Base-by-base conservation (phyloP, 2,113 vertebrate genomes). In the Corythoichthys intestinalis region DNA sequence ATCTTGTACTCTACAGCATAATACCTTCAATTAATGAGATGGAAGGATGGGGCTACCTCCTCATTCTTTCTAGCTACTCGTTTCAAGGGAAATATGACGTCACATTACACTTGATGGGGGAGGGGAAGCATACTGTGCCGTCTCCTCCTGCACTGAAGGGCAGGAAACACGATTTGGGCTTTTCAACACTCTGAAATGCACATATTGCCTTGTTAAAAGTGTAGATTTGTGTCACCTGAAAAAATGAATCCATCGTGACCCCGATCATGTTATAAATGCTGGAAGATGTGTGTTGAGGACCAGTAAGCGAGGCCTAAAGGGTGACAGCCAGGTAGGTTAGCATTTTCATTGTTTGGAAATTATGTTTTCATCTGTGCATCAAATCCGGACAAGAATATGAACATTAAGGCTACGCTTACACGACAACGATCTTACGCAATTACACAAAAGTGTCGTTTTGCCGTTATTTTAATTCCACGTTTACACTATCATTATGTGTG, bases 21-120 rank as follows among this genome's bases (percentile, higher is more conserved):
- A 35, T 15, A 61, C 6, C 15, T 4, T 15, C 57, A 59, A 38
- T 3, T 6, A 38, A 59, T 59, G 37, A 11, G 57, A 13, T 17
- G 17, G 8, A 17, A 41, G 38, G 7, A 41, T 4, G 4, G 37
- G 35, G 37, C 35, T 59, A 38, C 15, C 37, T 6, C 59, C 15
- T 61, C 59, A 41, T 61, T n/a, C 15, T 41, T 41, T 41, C 72
- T 67, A 35, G 3, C 56, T 38, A 38, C 54, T 41, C 1, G n/a
- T 71, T 77, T 76, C 72, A 82, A 87, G 82, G 74, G 76, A 87
- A 76, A 72, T 47, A 28, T 74, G 73, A 71, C 57, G 82, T 92
- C 92, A 92, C 82, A 84, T 86, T 87, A 83, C 85, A 85, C 75
- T 61, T 67, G 74, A 71, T 83, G 78, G 80, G 90, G 88, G 87